A percentile compares a stretch with the other conserved stretches of the same genome.
phyloP scores from a whole-genome alignment of 2,888 invertebrate species.

The Chrysolina americana region DNA sequence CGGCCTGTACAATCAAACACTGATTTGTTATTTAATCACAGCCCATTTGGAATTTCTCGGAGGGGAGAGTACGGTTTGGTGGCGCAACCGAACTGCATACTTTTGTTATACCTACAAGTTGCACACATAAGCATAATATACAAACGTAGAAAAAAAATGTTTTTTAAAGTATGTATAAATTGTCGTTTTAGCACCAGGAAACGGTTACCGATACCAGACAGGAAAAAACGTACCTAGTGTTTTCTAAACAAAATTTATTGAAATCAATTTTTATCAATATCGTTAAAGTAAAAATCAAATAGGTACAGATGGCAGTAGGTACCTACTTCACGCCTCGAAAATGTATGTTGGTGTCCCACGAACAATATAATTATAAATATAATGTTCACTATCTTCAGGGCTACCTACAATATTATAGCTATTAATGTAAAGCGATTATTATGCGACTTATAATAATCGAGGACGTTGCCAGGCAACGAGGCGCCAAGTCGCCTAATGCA shows the following conservation, averaged over 20 bases:
- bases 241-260: neutral
- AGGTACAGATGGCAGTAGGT: neutral
- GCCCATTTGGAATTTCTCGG: conserved; percentile 84
- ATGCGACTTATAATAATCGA: too few species aligned
- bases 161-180: neutral
- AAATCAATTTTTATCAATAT: neutral
- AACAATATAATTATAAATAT: too few species aligned
- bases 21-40: conserved; percentile 81
- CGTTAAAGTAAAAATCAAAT: neutral
- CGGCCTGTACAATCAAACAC: conserved; percentile 81
- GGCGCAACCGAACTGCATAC: conserved; percentile 58
- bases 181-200: neutral
- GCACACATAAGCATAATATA: conserved; percentile 30
- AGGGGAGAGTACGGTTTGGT: conserved; percentile 63
- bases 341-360: too few species aligned
- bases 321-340: too few species aligned
- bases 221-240: neutral
- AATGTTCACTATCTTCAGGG: too few species aligned
- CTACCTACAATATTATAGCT: too few species aligned
- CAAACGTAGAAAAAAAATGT: conserved; percentile 22
- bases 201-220: neutral
- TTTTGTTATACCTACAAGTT: conserved; percentile 23
- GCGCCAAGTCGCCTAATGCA: too few species aligned
- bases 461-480: too few species aligned
- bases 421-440: too few species aligned